Conservation (phyloP, 2,888 invertebrate species). For the Drosophila robusta region DNA sequence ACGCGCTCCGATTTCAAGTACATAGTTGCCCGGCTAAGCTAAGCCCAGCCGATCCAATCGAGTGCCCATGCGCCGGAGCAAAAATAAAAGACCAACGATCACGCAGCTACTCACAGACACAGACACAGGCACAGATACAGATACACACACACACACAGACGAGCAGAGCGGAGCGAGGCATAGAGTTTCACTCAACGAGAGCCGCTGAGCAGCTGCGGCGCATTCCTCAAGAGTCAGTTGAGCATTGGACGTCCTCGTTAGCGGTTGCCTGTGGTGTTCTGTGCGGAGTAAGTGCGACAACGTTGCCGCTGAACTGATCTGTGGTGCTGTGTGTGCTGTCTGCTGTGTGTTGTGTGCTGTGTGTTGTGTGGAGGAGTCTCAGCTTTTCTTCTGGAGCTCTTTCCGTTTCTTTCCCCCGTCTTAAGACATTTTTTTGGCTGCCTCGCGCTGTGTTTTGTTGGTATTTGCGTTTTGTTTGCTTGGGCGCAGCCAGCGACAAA, state of each 20-base stretch:
- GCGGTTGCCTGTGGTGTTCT: slow-evolving; percentile 77
- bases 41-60: slow-evolving; percentile 2
- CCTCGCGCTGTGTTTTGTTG: slow-evolving; percentile 12
- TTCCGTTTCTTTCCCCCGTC: slow-evolving; percentile 12
- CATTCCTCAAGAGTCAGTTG: slow-evolving; percentile 79
- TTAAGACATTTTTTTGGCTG: slow-evolving; percentile 31
- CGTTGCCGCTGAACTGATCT: slow-evolving; percentile 13
- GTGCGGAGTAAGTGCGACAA: slow-evolving; percentile 53
- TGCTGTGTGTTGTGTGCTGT: slow-evolving; percentile 5
- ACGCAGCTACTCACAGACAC: slow-evolving; percentile 15
- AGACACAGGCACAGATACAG: slow-evolving; percentile 17
- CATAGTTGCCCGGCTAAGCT: slow-evolving; percentile 39
- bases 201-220: slow-evolving; percentile 47
- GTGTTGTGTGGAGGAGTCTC: slow-evolving; percentile 61
- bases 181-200: slow-evolving; percentile 73
- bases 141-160: slow-evolving; percentile 3
- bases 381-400: slow-evolving; percentile 64
- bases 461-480: slow-evolving; percentile 26
- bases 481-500: slow-evolving; percentile 29
- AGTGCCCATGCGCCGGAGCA: slow-evolving; percentile 22
- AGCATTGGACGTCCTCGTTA: slow-evolving; percentile 83
- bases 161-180: slow-evolving; percentile 14
- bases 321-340: slow-evolving; percentile 1
- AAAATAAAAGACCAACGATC: slow-evolving; percentile 17
- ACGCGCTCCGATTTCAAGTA: slow-evolving; percentile 24